These are phyloP conservation scores for Gymnoscopelus microlampas DNA, from an alignment of 2,797 vertebrate genomes.

Conservation along the genomic window DNA sequence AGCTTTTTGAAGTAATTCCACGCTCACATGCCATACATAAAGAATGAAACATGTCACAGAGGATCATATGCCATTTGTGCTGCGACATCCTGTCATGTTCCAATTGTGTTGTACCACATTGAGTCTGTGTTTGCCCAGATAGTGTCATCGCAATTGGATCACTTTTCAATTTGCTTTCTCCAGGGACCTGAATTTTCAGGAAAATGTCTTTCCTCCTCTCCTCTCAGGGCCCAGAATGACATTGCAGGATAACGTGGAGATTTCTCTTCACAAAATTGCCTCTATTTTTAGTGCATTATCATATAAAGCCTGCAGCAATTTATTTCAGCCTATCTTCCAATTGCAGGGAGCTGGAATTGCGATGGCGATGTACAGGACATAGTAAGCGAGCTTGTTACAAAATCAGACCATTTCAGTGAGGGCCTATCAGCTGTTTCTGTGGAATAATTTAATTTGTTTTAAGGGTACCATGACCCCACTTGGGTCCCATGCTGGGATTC, in stretches of 20 bases:
- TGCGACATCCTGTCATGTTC: constrained; percentile 25
- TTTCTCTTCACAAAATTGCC: constrained; percentile 30
- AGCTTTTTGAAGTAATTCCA: constrained; percentile 10
- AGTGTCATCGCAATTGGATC: neutral
- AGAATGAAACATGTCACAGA: constrained; percentile 10
- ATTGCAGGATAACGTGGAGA: constrained; percentile 20
- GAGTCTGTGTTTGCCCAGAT: constrained; percentile 8
- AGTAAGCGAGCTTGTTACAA: constrained; percentile 11
- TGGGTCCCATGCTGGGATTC: constrained; percentile 14
- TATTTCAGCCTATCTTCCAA: constrained; percentile 33
- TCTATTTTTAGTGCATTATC: constrained; percentile 32
- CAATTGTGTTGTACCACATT: constrained; percentile 38
- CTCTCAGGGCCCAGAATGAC: constrained; percentile 27
- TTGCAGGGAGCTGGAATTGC: no score
- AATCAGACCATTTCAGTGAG: constrained; percentile 14
- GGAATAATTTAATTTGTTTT: constrained; percentile 29
- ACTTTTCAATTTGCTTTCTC: constrained; percentile 2
- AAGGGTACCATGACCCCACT: constrained; percentile 29
- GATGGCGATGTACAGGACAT: neutral
- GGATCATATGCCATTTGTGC: constrained; percentile 22
- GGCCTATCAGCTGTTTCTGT: neutral
- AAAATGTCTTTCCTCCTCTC: neutral
- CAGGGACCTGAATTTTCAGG: constrained; percentile 24
- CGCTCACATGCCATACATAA: neutral
- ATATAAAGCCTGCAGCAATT: neutral